A percentile compares a stretch with the other conserved stretches of the same genome.
Evolutionary conservation across 2,797 vertebrate species (phyloP).

Genomic region (Syndactyla subalaris): DNA sequence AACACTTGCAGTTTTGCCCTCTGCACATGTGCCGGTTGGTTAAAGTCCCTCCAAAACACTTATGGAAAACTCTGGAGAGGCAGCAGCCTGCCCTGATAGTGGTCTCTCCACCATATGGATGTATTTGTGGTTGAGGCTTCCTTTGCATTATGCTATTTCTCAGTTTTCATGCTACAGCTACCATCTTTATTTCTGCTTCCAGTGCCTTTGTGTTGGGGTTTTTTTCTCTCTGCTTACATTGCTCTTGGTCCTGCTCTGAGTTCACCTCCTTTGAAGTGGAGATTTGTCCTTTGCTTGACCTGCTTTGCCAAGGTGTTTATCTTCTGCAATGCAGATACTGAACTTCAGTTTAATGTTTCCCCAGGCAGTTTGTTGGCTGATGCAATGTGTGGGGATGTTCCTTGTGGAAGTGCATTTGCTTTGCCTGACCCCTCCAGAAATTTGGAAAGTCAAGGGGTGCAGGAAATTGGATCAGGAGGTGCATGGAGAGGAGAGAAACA

Average conservation of each 20-base stretch:
- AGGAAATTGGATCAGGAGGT: neutral
- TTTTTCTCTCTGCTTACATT: neutral
- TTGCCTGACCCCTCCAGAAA: neutral
- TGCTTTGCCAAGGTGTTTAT: slow-evolving; percentile 36
- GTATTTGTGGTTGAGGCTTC: neutral
- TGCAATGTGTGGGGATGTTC: rapidly evolving
- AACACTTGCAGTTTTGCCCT: neutral
- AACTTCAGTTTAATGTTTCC: slow-evolving; percentile 9
- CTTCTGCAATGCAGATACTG: slow-evolving; percentile 42
- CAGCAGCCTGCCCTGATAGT: neutral
- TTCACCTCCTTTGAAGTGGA: neutral
- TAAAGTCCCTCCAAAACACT: neutral
- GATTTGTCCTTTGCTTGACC: slow-evolving; percentile 42
- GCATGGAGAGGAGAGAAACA: neutral
- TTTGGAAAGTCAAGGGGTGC: neutral
- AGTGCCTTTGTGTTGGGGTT: neutral
- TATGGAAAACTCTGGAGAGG: neutral
- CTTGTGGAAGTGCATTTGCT: neutral
- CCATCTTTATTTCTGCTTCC: neutral
- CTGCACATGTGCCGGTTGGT: rapidly evolving
- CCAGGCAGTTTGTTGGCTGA: neutral
- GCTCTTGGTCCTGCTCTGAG: neutral
- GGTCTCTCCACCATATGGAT: rapidly evolving
- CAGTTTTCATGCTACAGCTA: neutral
- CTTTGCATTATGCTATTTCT: neutral